A percentile compares a stretch with the other conserved stretches of the same genome.
Evolutionary conservation across 2,888 invertebrate species (phyloP).

Genomic region (Hanleya hanleyi): DNA sequence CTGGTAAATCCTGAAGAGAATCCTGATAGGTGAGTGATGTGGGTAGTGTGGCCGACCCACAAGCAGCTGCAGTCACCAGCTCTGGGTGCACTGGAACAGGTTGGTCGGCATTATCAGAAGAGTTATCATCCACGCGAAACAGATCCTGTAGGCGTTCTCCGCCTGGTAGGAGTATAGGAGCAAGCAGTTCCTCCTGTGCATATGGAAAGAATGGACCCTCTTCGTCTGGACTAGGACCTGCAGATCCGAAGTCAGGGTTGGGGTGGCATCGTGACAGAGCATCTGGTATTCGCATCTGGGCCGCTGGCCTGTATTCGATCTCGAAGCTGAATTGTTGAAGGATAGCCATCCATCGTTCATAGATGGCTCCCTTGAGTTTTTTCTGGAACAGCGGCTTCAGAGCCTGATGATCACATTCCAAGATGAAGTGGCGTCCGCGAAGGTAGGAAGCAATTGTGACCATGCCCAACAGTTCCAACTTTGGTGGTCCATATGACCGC

Average conservation of each 20-base stretch:
- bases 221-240: neutral
- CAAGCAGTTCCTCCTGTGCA: neutral
- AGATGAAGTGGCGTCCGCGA: neutral
- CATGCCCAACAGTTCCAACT: slow-evolving; percentile 3
- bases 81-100: neutral
- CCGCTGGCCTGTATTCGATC: neutral
- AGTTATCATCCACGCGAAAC: neutral
- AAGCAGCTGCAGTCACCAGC: too few relatives aligned
- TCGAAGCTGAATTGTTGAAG: slow-evolving; percentile 5
- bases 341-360: slow-evolving; percentile 2
- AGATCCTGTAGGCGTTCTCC: neutral
- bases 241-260: neutral
- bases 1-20: neutral
- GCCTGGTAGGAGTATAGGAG: neutral
- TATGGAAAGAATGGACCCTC: slow-evolving; percentile 7
- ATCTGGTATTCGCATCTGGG: neutral
- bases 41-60: too few relatives aligned
- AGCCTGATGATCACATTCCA: slow-evolving; percentile 12
- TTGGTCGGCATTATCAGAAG: neutral
- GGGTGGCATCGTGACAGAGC: neutral
- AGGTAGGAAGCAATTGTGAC: neutral
- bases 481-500: neutral
- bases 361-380: neutral
- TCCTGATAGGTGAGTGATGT: too few relatives aligned
- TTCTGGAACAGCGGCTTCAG: slow-evolving; percentile 5